Base-by-base conservation (phyloP, 2,888 invertebrate genomes). In the Isotomurus palustris region DNA sequence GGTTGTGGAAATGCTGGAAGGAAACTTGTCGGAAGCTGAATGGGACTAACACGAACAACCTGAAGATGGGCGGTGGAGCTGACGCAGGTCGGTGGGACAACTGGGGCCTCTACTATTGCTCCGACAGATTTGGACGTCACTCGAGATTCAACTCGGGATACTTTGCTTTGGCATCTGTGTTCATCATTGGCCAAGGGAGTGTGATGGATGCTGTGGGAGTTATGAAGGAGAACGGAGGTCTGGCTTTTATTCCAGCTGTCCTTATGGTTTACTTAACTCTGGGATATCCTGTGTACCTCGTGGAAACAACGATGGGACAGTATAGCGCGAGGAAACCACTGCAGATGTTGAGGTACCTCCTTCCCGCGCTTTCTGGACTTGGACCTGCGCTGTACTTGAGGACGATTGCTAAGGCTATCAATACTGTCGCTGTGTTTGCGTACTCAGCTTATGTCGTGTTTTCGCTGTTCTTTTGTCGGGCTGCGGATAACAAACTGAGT, bases 231-330 rank as follows among this genome's bases (percentile, higher is more conserved):
- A 17, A 62, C 47, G 67, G 67, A 12, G 64, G 67, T 2, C 32
- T 29, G 6, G 62, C 59, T 12, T 67, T 67, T 44, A 51, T 67
- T 2, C 8, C 64, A 5, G 56, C 64, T 3, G 38, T 56, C 1
- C 1, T 56, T 12, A 28, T 62, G 14, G 51, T 54, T 0, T 67
- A 62, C 51, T 28, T 61, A 3, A 52, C 56, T 1, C 55, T 67
- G 8, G 67, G 64, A 1, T 64, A 62, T 43, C 67, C 64, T 1
- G 44, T 64, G 25, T 61, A 62, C 44, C 10, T 64, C n/a, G 27
- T 67, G 19, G 64, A 67, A 51, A 64, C 58, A n/a, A 40, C 57
- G 35, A 56, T 60, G 55, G 62, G 64, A 6, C 67, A 67, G 32
- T 67, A 67, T 44, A 48, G 53, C 17, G 62, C 60, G 2, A 19